Evolutionary conservation across 2,797 vertebrate genomes (phyloP).

Genomic region (Hippocampus kuda): DNA sequence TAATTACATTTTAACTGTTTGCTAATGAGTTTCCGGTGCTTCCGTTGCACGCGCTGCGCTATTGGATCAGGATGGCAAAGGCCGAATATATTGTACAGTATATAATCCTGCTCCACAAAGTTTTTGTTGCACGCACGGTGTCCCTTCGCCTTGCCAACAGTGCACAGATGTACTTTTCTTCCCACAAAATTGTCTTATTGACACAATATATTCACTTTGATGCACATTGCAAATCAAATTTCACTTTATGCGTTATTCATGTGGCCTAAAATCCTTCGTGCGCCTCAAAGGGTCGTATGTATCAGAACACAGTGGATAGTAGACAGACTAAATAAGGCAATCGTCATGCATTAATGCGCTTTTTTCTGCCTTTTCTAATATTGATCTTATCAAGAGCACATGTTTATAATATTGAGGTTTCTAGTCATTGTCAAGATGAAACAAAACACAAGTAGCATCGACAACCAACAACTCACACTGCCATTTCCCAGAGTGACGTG

Average conservation of each 20-base stretch:
- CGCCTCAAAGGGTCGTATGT: neutral
- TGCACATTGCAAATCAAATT: neutral
- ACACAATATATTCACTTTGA: neutral
- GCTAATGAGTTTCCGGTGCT: neutral
- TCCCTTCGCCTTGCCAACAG: neutral
- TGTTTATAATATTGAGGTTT: slow-evolving; percentile 26
- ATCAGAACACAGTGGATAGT: neutral
- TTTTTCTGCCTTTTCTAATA: slow-evolving; percentile 33
- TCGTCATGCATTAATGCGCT: slow-evolving; percentile 34
- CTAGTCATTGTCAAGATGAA: slow-evolving; percentile 26
- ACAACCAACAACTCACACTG: slow-evolving; percentile 24
- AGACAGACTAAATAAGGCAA: slow-evolving; percentile 20
- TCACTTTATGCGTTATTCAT: slow-evolving; percentile 4
- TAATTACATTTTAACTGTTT: slow-evolving; percentile 3
- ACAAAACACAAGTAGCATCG: slow-evolving; percentile 38
- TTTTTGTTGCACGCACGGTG: neutral
- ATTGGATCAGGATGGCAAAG: neutral
- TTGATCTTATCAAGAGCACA: slow-evolving; percentile 37
- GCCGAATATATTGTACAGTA: neutral
- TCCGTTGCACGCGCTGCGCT: neutral
- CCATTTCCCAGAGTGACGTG: slow-evolving; percentile 23
- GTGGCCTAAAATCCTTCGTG: neutral
- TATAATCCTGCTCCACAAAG: neutral
- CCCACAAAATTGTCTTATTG: neutral
- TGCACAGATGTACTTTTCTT: neutral